These are phyloP conservation scores for Brachionus angularis DNA, from an alignment of 1,140 invertebrate genomes.

Conservation along the genomic window DNA sequence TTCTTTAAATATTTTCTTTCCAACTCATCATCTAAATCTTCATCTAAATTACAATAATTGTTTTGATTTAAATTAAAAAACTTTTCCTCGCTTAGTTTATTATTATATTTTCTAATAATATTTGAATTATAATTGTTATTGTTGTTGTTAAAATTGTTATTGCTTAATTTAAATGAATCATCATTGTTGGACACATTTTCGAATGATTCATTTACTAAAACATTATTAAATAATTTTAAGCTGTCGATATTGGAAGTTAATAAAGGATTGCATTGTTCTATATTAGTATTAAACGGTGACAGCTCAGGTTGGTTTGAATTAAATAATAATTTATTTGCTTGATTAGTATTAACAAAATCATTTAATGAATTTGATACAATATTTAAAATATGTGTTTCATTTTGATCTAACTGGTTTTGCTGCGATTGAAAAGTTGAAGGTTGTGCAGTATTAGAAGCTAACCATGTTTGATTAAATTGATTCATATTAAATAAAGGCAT, in stretches of 20 bases:
- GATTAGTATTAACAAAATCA: no score
- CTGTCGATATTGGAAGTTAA: no score
- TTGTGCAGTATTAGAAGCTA: background rate
- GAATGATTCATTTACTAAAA: slow-evolving; percentile 3
- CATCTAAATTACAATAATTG: no score
- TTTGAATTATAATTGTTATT: no score
- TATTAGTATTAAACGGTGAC: slow-evolving; percentile 18
- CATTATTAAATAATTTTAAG: background rate
- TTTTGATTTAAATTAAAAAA: no score
- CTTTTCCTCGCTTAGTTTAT: no score
- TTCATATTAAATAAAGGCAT: slow-evolving; percentile 3
- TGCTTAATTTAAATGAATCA: background rate
- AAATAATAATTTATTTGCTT: no score
- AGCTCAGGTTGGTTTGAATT: slow-evolving; percentile 1
- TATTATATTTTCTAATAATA: no score
- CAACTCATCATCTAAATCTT: slow-evolving; percentile 1
- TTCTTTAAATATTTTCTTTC: slow-evolving; percentile 15
- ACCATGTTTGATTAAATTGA: background rate
- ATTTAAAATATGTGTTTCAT: no score
- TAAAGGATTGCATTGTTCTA: background rate
- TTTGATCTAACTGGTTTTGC: no score
- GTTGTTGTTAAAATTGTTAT: no score
- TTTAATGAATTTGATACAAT: no score
- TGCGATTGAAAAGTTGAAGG: background rate
- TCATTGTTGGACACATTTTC: slow-evolving; percentile 5